phyloP scores from a whole-genome alignment of 2,113 vertebrate genomes.

The Zapornia atra region DNA sequence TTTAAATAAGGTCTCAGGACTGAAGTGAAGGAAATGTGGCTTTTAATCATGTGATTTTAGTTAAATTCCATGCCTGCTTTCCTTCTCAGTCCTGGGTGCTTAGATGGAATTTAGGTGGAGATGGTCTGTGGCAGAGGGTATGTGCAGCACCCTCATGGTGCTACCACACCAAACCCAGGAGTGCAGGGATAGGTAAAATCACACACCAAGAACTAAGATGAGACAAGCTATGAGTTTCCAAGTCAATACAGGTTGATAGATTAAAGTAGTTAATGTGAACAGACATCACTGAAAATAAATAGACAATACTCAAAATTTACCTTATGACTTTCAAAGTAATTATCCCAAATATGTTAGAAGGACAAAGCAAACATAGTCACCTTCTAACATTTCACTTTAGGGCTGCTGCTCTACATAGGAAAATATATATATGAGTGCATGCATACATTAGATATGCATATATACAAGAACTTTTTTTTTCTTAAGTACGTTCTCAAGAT shows the following conservation, averaged over 20 bases:
- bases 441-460: background rate
- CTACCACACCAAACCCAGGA: background rate
- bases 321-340: background rate
- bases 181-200: background rate
- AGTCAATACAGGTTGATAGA: background rate
- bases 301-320: background rate
- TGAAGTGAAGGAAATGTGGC: background rate
- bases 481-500: background rate
- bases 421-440: background rate
- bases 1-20: background rate
- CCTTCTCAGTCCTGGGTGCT: background rate
- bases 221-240: background rate
- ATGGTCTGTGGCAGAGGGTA: background rate
- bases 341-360: background rate
- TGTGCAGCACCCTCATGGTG: background rate
- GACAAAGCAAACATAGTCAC: background rate
- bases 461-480: background rate
- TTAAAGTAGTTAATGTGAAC: background rate
- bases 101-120: background rate
- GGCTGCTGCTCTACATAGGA: background rate
- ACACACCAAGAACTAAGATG: background rate
- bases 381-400: background rate
- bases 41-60: background rate
- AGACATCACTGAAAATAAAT: background rate
- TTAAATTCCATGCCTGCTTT: background rate